Base-by-base conservation (phyloP, 2,113 vertebrate genomes). In the Peromyscus leucopus region DNA sequence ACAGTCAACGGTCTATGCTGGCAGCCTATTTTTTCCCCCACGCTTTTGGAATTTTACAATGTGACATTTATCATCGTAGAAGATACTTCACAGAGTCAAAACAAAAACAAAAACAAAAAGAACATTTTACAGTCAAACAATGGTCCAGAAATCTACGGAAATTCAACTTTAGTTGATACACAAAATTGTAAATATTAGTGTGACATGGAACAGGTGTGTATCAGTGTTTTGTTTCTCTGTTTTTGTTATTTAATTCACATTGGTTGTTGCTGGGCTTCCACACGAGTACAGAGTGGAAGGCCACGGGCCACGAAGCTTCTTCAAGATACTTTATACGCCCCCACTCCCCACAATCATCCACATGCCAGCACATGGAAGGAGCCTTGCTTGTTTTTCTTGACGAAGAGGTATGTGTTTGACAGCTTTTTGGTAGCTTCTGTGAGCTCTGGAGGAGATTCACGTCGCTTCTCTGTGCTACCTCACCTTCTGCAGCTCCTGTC, bases 401-500 rank as follows among this genome's bases (percentile, higher is more conserved):
- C 93, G 90, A 97, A 98, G 98, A 98, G 98, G 98, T 98, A 94
- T 98, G 96, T 98, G 93, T 97, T 96, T 95, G 98, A 97, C 89
- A 75, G 96, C 95, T 78, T 98, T 98, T 97, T 95, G 95, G 96
- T 90, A 96, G 97, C 96, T 98, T 93, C 84, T 89, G 96, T 78
- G 97, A 97, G 93, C 96, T 97, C 97, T 91, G 96, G 93, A 83
- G 91, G 86, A 46, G 87, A 93, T 95, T 93, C 61, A 94, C 59
- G 79, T 42, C 97, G 42, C 26, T 97, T 78, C 92, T 94, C 94
- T 91, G 51, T 97, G 99, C 98, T 98, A 99, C 98, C 99, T 99
- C 98, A 99, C 99, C 99, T 99, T 99, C 98, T 99, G 99, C 17
- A 99, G 99, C 97, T 99, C 99, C 97, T 99, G 99, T 98, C 99